Evolutionary conservation across 2,888 invertebrate species (phyloP).

Genomic region (Tetragonisca angustula): DNA sequence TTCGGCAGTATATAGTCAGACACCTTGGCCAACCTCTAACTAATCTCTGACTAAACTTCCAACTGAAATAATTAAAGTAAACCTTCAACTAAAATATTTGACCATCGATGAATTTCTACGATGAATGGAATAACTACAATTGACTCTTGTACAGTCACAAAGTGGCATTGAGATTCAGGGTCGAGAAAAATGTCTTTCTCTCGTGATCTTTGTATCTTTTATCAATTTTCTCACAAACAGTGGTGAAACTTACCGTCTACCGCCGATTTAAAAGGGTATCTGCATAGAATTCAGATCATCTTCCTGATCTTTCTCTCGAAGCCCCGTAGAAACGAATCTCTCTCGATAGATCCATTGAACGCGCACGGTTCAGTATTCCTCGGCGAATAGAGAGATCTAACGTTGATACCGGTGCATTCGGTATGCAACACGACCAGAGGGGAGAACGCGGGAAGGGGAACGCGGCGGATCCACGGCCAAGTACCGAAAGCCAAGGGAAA

Average conservation of each 20-base stretch:
- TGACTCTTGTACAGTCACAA: background rate
- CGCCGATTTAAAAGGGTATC: background rate
- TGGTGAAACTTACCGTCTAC: background rate
- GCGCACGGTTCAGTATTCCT: background rate
- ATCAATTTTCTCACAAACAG: background rate
- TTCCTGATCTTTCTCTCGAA: background rate
- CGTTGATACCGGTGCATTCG: conserved; percentile 64
- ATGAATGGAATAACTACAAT: background rate
- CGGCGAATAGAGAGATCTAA: conserved; percentile 67
- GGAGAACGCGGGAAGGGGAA: conserved; percentile 16
- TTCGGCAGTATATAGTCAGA: conserved; percentile 3
- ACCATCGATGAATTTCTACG: background rate
- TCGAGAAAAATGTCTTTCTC: background rate
- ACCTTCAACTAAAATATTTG: no score
- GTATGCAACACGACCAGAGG: conserved; percentile 44
- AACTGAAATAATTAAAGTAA: no score
- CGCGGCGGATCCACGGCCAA: conserved; percentile 12
- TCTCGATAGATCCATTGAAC: background rate
- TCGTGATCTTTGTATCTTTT: background rate
- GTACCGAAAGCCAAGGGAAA: conserved; percentile 47
- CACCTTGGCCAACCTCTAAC: background rate
- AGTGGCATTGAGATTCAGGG: background rate
- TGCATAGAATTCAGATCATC: background rate
- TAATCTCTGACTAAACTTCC: background rate
- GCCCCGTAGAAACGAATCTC: background rate